Percentiles rank a stretch among this genome's conserved stretches.
These are phyloP conservation scores for Phaethon lepturus DNA, from an alignment of 2,113 vertebrate species.

Conservation along the genomic window DNA sequence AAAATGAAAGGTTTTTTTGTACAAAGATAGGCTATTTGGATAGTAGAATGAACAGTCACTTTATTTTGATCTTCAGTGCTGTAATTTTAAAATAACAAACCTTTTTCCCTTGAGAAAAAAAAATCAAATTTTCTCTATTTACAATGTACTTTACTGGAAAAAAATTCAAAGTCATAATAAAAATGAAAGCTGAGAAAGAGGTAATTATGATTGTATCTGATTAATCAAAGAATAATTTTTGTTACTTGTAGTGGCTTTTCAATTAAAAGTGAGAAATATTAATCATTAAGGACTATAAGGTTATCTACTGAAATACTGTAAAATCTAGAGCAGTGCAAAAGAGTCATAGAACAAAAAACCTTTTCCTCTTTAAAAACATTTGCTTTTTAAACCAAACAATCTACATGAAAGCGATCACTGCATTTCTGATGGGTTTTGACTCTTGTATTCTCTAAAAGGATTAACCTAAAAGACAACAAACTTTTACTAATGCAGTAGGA, in stretches of 20 bases:
- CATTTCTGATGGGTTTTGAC: conserved; percentile 24
- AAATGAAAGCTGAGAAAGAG: conserved; percentile 49
- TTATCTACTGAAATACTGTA: conserved; percentile 36
- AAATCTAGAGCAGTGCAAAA: conserved; percentile 34
- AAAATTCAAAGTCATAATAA: conserved; percentile 57
- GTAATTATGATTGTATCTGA: conserved; percentile 45
- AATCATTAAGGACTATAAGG: conserved; percentile 50
- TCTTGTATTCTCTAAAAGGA: conserved; percentile 40
- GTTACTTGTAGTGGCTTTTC: conserved; percentile 26
- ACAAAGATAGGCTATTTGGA: conserved; percentile 82
- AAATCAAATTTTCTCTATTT: conserved; percentile 60
- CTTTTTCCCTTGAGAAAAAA: conserved; percentile 31
- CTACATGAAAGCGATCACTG: not conserved
- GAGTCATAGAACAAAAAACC: not conserved
- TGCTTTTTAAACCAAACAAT: not conserved
- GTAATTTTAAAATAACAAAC: conserved; percentile 80
- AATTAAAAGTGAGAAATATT: conserved; percentile 45
- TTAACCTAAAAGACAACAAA: conserved; percentile 50
- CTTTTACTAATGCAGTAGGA: not conserved
- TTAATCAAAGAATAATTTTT: conserved; percentile 64
- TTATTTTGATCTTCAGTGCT: conserved; percentile 83
- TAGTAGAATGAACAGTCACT: conserved; percentile 83
- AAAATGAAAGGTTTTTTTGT: conserved; percentile 82
- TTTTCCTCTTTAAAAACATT: not conserved
- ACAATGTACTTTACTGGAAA: conserved; percentile 50